A percentile compares a stretch with the other conserved stretches of the same genome.
Evolutionary conservation across 2,113 vertebrate genomes (phyloP).

Genomic region (Astur gentilis): DNA sequence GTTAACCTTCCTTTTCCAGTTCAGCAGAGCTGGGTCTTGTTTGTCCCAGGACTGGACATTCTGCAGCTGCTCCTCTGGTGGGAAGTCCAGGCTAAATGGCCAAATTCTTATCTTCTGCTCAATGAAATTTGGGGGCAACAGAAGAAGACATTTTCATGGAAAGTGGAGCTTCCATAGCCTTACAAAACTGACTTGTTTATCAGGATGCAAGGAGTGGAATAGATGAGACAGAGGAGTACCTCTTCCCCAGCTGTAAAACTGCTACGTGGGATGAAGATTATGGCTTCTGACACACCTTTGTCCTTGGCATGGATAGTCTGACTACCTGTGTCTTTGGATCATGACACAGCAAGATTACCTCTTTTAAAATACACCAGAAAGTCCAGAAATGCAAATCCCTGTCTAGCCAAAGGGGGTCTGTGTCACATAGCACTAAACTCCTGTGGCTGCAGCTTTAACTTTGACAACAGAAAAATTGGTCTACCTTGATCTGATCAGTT

Average conservation of each 20-base stretch:
- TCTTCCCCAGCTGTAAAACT: background rate
- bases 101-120: background rate
- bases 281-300: background rate
- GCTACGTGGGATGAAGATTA: accelerated
- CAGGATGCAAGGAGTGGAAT: background rate
- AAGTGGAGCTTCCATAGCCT: background rate
- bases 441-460: background rate
- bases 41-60: background rate
- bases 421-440: background rate
- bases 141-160: background rate
- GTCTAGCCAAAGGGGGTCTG: too few relatives aligned
- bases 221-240: background rate
- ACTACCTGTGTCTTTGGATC: background rate
- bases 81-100: background rate
- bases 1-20: background rate
- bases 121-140: background rate
- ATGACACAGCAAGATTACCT: background rate
- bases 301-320: background rate
- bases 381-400: background rate
- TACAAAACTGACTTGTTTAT: background rate
- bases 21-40: background rate
- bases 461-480: background rate
- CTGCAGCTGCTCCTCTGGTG: background rate
- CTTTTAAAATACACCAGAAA: background rate
- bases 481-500: background rate